Percentiles rank a stretch among this genome's conserved stretches.
Evolutionary conservation across 2,797 vertebrate genomes (phyloP).

Genomic region (Lepilemur septentrionalis): DNA sequence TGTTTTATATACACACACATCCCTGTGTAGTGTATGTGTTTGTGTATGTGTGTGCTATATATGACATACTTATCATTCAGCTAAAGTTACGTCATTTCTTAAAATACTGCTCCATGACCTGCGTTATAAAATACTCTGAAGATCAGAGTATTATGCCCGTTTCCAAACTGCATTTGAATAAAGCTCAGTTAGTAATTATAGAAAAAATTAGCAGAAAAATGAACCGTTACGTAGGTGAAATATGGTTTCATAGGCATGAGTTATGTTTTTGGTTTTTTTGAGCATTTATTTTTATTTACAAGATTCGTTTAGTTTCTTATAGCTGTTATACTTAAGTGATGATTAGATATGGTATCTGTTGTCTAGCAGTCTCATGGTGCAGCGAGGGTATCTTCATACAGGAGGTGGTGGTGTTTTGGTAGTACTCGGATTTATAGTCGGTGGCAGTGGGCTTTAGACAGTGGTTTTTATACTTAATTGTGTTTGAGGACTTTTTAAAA

Average conservation of each 20-base stretch:
- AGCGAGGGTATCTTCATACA: fast-evolving
- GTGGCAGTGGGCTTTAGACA: not conserved
- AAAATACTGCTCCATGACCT: not conserved
- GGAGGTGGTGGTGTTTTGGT: not conserved
- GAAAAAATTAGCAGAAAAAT: not conserved
- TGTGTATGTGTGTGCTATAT: fast-evolving
- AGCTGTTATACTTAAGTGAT: not conserved
- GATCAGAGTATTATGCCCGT: fast-evolving
- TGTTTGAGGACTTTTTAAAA: not conserved
- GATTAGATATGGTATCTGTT: not conserved
- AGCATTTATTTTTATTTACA: not conserved
- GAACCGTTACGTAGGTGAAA: fast-evolving
- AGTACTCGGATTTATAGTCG: fast-evolving
- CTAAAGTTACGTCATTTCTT: not conserved
- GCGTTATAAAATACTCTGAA: not conserved
- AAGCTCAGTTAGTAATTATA: not conserved
- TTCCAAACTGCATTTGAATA: not conserved
- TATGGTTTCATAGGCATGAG: not conserved
- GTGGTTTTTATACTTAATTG: fast-evolving
- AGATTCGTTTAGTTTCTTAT: not conserved
- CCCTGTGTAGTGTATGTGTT: fast-evolving
- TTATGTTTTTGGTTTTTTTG: not conserved
- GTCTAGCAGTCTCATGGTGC: not conserved
- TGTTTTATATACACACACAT: not conserved
- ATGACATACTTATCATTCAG: not conserved